These are phyloP conservation scores for Atrichornis clamosus DNA, from an alignment of 2,113 vertebrate species.

Conservation along the genomic window DNA sequence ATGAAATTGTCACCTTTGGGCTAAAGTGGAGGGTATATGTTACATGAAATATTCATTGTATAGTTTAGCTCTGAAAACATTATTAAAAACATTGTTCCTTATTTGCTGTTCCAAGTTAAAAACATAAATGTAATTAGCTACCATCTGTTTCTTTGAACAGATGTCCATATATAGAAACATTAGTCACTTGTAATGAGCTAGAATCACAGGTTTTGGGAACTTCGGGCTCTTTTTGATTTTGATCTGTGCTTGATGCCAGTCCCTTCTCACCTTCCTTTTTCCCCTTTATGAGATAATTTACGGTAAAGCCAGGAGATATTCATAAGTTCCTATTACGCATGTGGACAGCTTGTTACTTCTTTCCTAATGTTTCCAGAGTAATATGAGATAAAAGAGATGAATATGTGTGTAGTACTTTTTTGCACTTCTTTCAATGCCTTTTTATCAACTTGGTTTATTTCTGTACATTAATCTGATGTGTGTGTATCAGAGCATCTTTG, in stretches of 20 bases:
- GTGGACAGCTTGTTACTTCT: neutral
- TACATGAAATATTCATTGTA: neutral
- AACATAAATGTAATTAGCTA: neutral
- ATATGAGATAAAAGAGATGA: neutral
- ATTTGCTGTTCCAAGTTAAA: constrained; percentile 41
- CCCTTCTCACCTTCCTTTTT: neutral
- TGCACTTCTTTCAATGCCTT: neutral
- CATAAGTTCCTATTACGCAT: neutral
- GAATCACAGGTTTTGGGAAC: neutral
- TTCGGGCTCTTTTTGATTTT: neutral
- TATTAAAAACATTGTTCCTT: neutral
- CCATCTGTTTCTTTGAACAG: neutral
- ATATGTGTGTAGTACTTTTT: neutral
- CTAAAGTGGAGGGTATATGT: neutral
- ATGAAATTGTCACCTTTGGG: constrained; percentile 7
- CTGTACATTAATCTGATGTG: neutral
- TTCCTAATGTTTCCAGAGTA: neutral
- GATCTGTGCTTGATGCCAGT: neutral
- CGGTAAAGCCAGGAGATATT: neutral
- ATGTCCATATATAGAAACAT: neutral
- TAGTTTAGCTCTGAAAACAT: neutral
- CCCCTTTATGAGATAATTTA: neutral
- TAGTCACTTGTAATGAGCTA: neutral
- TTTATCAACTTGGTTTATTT: neutral
- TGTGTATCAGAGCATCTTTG: neutral